These are phyloP conservation scores for Macrophya annulata DNA, from an alignment of 2,888 invertebrate genomes.

Conservation along the genomic window DNA sequence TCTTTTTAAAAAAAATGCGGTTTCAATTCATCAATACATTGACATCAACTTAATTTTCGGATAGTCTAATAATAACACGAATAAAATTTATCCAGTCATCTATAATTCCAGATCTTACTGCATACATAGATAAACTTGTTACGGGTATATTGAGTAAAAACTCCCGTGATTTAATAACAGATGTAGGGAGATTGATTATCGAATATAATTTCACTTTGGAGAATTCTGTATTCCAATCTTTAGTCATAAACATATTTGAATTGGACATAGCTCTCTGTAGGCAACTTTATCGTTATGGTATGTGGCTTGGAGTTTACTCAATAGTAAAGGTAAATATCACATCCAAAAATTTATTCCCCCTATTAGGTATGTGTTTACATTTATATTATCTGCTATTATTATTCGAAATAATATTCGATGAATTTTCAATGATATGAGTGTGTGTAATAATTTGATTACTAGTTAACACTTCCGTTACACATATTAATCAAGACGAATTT, in stretches of 20 bases:
- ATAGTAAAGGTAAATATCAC: constrained; percentile 65
- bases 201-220: constrained; percentile 63
- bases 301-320: constrained; percentile 67
- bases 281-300: constrained; percentile 68
- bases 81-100: constrained; percentile 18
- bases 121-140: constrained; percentile 65
- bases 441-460: constrained; percentile 34
- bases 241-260: constrained; percentile 65
- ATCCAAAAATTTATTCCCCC: background rate
- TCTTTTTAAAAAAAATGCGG: background rate
- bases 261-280: constrained; percentile 65
- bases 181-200: constrained; percentile 64
- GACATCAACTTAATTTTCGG: background rate
- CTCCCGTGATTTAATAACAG: constrained; percentile 59
- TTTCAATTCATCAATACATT: background rate
- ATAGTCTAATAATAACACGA: too few species aligned
- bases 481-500: constrained; percentile 67
- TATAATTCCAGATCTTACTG: constrained; percentile 66
- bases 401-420: background rate
- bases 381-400: background rate
- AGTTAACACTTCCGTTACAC: constrained; percentile 58
- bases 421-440: background rate
- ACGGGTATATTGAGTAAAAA: constrained; percentile 59
- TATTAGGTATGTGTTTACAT: background rate
- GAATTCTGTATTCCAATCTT: constrained; percentile 63